A percentile compares a stretch with the other conserved stretches of the same genome.
These are phyloP conservation scores for Tenualosa thibaudeaui DNA, from an alignment of 2,797 vertebrate genomes.

Conservation along the genomic window DNA sequence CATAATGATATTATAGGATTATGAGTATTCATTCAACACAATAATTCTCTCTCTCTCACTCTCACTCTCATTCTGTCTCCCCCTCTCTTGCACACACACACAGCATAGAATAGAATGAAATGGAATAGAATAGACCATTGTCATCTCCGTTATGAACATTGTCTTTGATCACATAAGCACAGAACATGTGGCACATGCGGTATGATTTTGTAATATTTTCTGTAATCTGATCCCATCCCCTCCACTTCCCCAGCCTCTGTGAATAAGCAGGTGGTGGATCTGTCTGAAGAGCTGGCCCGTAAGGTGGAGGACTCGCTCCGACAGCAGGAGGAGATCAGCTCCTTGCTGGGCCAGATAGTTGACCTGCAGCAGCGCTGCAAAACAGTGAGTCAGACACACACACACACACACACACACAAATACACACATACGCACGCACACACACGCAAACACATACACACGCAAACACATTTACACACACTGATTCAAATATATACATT, in stretches of 20 bases:
- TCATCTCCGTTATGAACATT: no score
- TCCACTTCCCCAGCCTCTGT: constrained; percentile 72
- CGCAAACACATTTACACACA: neutral
- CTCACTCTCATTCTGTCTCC: neutral
- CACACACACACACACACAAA: neutral
- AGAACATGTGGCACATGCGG: no score
- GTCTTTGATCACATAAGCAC: no score
- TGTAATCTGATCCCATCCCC: neutral
- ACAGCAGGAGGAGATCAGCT: constrained; percentile 88
- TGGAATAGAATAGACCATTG: no score
- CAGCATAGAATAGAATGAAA: no score
- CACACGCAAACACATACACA: neutral
- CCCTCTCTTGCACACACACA: neutral
- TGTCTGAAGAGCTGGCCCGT: constrained; percentile 83
- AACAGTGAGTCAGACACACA: constrained; percentile 65
- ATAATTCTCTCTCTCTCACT: neutral
- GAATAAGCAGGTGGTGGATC: constrained; percentile 78
- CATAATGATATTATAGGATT: neutral
- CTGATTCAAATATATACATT: neutral
- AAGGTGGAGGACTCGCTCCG: constrained; percentile 78
- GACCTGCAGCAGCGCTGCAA: constrained; percentile 84
- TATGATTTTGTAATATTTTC: no score
- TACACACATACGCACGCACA: neutral
- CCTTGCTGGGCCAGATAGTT: constrained; percentile 79
- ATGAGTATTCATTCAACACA: neutral